Evolutionary conservation across 2,888 invertebrate species (phyloP), one percentile per base, ranked within the genome.

Genomic region (Dicyrtomina minuta): DNA sequence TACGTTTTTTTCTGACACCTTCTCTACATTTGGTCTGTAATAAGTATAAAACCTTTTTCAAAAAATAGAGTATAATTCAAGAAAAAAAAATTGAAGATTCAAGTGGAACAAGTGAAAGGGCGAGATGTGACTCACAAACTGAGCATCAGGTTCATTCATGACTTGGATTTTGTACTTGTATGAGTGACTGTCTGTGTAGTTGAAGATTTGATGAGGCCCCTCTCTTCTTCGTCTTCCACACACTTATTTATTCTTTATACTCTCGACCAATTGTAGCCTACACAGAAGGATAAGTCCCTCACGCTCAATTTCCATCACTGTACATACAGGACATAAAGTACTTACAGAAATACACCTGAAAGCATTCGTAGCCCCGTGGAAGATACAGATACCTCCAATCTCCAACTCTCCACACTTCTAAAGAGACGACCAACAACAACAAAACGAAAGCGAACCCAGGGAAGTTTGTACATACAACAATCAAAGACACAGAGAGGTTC

Each of bases 121-220:
- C 46, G 62, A 62, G 44, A 20, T n/a, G 62, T 44, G 33, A 33
- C 33, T 66, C 74, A 71, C 68, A 70, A 74, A 77, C 76, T 77
- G 76, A 77, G 72, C 72, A 69, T 51, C 64, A 15, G 56, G 61
- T 73, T 74, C 76, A 76, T 76, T 76, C 73, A 76, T 72, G 74
- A 72, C 66, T 71, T 66, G 68, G 64, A 58, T 58, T 66, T 66
- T 66, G 27, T 33, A 24, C 27, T 13, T n/a, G 33, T 33, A 33
- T 33, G 33, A 33, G 33, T 33, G 33, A 51, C 70, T 62, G 69
- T n/a, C n/a, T n/a, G n/a, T n/a, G n/a, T 73, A 56, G 53, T 56
- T 62, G 59, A 39, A 22, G 24, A 22, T 56, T 22, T 24, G 22
- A 22, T 41, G 33, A 39, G 17, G 13, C 17, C 58, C 58, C 58